Percentiles rank a stretch among this genome's conserved stretches.
Evolutionary conservation across 2,888 invertebrate genomes (phyloP).

Genomic region (Acleris literana): DNA sequence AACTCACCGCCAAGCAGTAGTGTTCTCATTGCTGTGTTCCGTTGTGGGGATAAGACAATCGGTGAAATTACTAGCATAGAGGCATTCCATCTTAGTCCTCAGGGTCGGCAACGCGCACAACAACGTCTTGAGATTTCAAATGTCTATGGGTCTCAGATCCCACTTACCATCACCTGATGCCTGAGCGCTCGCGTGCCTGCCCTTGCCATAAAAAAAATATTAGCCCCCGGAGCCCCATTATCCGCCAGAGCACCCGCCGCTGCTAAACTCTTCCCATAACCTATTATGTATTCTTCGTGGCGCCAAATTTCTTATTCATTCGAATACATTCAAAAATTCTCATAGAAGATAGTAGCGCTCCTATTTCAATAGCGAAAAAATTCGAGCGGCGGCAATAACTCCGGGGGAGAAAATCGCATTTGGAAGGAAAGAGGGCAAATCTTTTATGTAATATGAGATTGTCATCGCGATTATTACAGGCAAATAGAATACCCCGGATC

Average conservation of each 20-base stretch:
- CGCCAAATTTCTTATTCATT: constrained; percentile 77
- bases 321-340: constrained; percentile 76
- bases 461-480: constrained; percentile 84
- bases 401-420: constrained; percentile 82
- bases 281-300: constrained; percentile 68
- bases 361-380: constrained; percentile 78
- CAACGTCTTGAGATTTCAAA: too few species aligned
- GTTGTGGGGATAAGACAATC: too few species aligned
- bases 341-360: constrained; percentile 63
- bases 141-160: too few species aligned
- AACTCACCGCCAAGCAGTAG: too few species aligned
- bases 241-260: constrained; percentile 44
- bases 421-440: constrained; percentile 82
- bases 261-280: constrained; percentile 43
- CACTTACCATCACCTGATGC: too few species aligned
- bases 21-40: too few species aligned
- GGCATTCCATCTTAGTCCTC: too few species aligned
- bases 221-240: constrained; percentile 48
- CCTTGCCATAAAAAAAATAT: too few species aligned
- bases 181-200: too few species aligned
- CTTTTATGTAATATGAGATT: constrained; percentile 84
- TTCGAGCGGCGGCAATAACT: constrained; percentile 77
- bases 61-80: too few species aligned
- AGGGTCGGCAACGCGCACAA: too few species aligned
- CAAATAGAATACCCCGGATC: constrained; percentile 83